phyloP scores from a whole-genome alignment of 2,797 vertebrate genomes.

The Syngnathus acus region DNA sequence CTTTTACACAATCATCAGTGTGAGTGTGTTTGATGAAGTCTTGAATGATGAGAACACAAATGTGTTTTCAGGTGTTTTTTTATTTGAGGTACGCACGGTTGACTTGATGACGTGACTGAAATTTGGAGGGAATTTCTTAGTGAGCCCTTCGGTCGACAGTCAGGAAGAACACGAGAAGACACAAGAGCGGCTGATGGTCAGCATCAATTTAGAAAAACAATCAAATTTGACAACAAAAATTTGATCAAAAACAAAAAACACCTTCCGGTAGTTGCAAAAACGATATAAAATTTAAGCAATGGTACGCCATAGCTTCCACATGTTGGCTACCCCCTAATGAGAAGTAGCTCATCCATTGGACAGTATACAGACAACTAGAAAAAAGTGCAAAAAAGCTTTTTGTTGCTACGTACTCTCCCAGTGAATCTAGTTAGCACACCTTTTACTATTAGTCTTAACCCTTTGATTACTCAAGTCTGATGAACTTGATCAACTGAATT shows the following conservation, averaged over 20 bases:
- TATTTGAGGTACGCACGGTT: slow-evolving; percentile 3
- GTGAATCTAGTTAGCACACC: neutral
- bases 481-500: neutral
- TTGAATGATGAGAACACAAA: neutral
- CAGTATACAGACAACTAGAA: neutral
- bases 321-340: neutral
- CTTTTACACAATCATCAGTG: neutral
- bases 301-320: neutral
- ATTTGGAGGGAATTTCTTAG: neutral
- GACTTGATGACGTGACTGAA: neutral
- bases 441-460: neutral
- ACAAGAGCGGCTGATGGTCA: neutral
- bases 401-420: neutral
- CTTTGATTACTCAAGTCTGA: neutral
- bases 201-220: neutral
- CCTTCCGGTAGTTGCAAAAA: neutral
- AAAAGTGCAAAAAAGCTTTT: neutral
- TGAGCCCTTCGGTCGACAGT: slow-evolving; percentile 1
- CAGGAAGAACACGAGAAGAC: slow-evolving; percentile 1
- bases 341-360: neutral
- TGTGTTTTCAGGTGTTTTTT: neutral
- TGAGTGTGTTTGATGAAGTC: neutral
- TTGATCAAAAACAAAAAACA: neutral
- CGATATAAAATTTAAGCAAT: neutral
- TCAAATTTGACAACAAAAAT: neutral